Evolutionary conservation across 2,113 vertebrate genomes (phyloP), one percentile per base, ranked within the genome.

Genomic region (Fregetta grallaria): DNA sequence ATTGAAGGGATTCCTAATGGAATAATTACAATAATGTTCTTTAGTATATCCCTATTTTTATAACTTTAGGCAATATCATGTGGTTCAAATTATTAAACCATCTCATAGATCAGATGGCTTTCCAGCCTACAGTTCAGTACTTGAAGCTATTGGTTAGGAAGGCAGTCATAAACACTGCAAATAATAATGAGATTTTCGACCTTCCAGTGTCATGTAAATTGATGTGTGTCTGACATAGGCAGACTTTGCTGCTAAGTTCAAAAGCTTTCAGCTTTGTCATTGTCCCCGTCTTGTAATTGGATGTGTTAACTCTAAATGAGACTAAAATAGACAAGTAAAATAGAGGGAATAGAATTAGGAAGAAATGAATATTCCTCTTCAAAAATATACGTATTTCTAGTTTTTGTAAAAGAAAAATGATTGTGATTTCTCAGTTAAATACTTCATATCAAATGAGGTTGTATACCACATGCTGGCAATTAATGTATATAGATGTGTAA

Each of bases 21-120:
- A 96, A 95, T 93, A 91, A 97, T 95, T 87, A 92, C 40, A 95
- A 61, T 76, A 89, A 86, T 55, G 50, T 90, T 93, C 44, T 70
- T 85, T 72, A 58, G 16, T 29, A 55, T 89, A 92, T 65, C 38
- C 53, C 34, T 67, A 38, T 91, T 94, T 96, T 95, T 66, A 61
- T n/a, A 82, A 75, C 92, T 95, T 80, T 74, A 82, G 92, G 92
- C 88, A 76, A 53, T 92, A 95, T 58, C 74, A 90, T 74, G 44
- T 68, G n/a, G 55, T 80, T 90, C 53, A 70, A 94, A 96, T 92
- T 95, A 92, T 86, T 80, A 93, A 94, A 92, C 36, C 38, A 58
- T 58, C 58, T 80, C 86, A 90, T 34, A 87, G 63, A 91, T 74
- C 7, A 56, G 82, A 68, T 65, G 66, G 67, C 30, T 93, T 87